Base-by-base conservation (phyloP, 1,140 invertebrate genomes). In the Hycleus cichorii region DNA sequence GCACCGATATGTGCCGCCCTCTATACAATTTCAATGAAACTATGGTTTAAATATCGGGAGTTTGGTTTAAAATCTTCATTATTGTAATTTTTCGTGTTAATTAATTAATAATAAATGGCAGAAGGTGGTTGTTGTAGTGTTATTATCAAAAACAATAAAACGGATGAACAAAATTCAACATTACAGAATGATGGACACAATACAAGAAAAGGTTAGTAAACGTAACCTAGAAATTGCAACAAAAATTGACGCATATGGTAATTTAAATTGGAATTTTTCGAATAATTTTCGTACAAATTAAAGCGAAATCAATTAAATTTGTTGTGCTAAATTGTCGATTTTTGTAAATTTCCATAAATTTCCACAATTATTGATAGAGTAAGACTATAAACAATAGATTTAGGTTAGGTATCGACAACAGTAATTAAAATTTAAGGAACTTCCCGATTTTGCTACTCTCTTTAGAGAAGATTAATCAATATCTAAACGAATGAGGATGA, bases 51-150 rank as follows among this genome's bases (percentile, higher is more conserved):
- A 32, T 32, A 32, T 32, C 32, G 3, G 7, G 32, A 7, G 32
- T 7, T 32, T 32, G 3, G 32, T 32, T 32, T 32, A 32, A 32
- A 32, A 32, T 32, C 7, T 7, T 32, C 2, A 32, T 32, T 32
- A 32, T 32, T 18, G 18, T 18, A 18, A 18, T 32, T 32, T 32
- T 32, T 32, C 3, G 18, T 18, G 18, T 18, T 18, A 32, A 32
- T 69, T 59, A 63, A 65, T 39, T n/a, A 38, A 61, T 58, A 59
- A 58, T 71, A 71, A 59, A 73, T 73, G 72, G 70, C 72, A 53
- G 72, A 72, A 65, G 60, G 64, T 64, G 66, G 62, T 68, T 59
- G 32, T 32, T 32, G 60, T 56, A 66, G 59, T 62, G 52, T 57
- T 49, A 64, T 63, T 57, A 62, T 50, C 63, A 70, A 66, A 66